These are phyloP conservation scores for Heliconius aoede DNA, from an alignment of 2,888 invertebrate species.

Conservation along the genomic window DNA sequence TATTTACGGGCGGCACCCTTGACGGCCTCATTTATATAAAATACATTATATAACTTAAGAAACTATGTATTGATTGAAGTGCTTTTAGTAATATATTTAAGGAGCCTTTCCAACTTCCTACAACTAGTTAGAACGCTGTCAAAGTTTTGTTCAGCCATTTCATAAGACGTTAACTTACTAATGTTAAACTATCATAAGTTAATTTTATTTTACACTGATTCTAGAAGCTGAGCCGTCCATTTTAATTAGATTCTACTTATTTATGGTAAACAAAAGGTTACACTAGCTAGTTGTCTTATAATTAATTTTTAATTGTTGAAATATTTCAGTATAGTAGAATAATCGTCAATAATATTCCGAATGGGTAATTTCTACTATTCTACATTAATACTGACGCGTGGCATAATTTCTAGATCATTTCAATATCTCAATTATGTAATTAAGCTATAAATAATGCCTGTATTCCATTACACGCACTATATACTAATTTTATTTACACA, in stretches of 20 bases:
- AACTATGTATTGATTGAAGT: constrained; percentile 25
- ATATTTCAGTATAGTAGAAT: constrained; percentile 3
- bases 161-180: constrained; percentile 56
- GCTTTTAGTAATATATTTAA: constrained; percentile 51
- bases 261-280: too few species aligned
- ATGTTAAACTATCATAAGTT: constrained; percentile 53
- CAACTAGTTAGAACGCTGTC: constrained; percentile 45
- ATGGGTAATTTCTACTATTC: constrained; percentile 28
- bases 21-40: background rate
- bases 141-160: constrained; percentile 65
- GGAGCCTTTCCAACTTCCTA: constrained; percentile 54
- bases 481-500: constrained; percentile 4
- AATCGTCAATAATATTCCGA: constrained; percentile 26
- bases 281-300: too few species aligned
- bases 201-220: constrained; percentile 40
- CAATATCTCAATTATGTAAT: constrained; percentile 23
- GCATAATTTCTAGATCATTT: constrained; percentile 21
- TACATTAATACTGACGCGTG: constrained; percentile 26
- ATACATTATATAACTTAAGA: background rate
- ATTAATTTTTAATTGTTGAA: too few species aligned
- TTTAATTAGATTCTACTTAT: too few species aligned
- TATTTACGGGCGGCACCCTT: too few species aligned
- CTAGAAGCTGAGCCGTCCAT: background rate
- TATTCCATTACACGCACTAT: background rate
- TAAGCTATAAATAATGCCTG: constrained; percentile 13